A percentile compares a stretch with the other conserved stretches of the same genome.
Conservation (phyloP, 2,113 vertebrate genomes). For the Cyanistes caeruleus region DNA sequence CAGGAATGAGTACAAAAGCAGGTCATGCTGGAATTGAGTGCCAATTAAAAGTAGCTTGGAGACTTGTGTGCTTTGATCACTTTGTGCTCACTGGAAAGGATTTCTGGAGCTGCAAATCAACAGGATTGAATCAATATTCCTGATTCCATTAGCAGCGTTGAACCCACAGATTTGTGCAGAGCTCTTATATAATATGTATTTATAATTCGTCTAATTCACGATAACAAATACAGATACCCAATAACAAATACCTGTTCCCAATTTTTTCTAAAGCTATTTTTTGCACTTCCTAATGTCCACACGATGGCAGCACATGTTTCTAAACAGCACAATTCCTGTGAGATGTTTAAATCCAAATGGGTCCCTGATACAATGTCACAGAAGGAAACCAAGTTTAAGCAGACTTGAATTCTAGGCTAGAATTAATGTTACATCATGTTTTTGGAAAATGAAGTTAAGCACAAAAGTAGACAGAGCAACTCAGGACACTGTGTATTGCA, state of each 20-base stretch:
- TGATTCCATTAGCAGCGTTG: not conserved
- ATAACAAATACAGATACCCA: not conserved
- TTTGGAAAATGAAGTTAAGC: not conserved
- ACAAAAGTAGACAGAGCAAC: not conserved
- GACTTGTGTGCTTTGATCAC: not conserved
- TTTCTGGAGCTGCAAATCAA: not conserved
- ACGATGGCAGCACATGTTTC: slow-evolving; percentile 37
- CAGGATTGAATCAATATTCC: not conserved
- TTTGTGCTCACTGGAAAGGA: not conserved
- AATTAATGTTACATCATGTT: not conserved
- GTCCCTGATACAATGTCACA: not conserved
- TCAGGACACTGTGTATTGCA: rapidly evolving
- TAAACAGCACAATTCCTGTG: not conserved
- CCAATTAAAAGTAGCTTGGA: not conserved
- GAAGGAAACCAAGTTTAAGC: not conserved
- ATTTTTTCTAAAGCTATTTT: not conserved
- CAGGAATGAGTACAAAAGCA: not conserved
- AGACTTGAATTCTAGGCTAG: not conserved
- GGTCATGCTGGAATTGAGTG: not conserved
- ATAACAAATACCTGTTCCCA: not conserved
- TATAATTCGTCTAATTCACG: not conserved
- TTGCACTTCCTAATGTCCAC: slow-evolving; percentile 31
- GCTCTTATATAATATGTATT: not conserved
- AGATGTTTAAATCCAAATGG: not conserved
- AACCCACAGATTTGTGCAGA: not conserved